Evolutionary conservation across 2,888 invertebrate genomes (phyloP).

Genomic region (Epistrophella euchroma): DNA sequence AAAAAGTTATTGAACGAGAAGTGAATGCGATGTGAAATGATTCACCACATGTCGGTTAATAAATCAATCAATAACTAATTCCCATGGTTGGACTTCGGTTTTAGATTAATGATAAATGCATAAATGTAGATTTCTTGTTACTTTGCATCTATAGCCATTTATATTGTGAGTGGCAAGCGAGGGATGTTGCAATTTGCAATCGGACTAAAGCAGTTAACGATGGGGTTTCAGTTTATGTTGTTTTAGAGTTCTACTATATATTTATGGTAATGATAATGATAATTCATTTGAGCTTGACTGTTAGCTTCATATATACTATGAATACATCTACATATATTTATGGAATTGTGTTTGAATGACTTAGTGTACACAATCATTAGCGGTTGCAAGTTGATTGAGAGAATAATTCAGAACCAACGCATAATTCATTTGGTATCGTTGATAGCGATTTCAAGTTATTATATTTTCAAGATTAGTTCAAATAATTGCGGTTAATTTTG

Average conservation of each 20-base stretch:
- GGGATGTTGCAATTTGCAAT: constrained; percentile 44
- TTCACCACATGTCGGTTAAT: constrained; percentile 76
- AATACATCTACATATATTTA: not conserved
- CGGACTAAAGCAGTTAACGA: constrained; percentile 26
- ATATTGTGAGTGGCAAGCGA: constrained; percentile 8
- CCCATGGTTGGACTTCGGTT: constrained; percentile 76
- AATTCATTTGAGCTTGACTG: constrained; percentile 52
- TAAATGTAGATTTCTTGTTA: constrained; percentile 73
- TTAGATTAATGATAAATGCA: constrained; percentile 77
- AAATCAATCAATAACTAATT: constrained; percentile 78
- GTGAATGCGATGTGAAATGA: constrained; percentile 60
- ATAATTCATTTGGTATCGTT: not conserved
- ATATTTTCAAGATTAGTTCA: not conserved
- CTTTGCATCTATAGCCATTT: constrained; percentile 45
- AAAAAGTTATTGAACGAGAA: constrained; percentile 30
- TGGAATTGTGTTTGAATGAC: constrained; percentile 36
- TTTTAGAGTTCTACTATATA: constrained; percentile 9
- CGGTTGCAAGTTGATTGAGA: constrained; percentile 6
- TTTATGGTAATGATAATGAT: constrained; percentile 55
- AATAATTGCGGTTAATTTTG: not conserved
- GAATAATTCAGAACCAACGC: not conserved
- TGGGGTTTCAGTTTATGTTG: constrained; percentile 45
- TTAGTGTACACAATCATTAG: constrained; percentile 38
- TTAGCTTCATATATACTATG: not conserved
- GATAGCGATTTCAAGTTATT: not conserved